Conservation (phyloP, 2,797 vertebrate species). For the Megalops cyprinoides region DNA sequence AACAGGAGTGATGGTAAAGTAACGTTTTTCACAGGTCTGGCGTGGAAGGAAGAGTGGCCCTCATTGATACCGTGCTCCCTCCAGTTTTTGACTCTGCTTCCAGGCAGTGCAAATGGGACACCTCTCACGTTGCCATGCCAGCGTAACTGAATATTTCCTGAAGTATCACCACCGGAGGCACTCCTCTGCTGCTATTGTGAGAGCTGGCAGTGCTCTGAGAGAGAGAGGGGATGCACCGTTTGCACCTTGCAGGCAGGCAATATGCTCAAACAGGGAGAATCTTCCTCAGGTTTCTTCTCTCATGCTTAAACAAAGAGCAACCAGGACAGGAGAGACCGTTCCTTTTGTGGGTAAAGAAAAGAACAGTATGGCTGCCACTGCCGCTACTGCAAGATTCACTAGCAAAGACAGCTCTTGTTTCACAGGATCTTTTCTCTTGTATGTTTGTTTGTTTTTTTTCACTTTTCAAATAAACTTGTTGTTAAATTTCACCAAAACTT, state of each 20-base stretch:
- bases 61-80: background rate
- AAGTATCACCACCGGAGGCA: background rate
- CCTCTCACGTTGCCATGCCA: background rate
- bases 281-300: background rate
- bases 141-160: background rate
- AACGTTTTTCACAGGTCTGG: background rate
- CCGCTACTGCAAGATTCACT: too few species aligned
- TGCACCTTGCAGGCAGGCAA: background rate
- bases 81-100: too few species aligned
- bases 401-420: too few species aligned
- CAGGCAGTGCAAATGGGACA: background rate
- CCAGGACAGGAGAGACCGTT: background rate
- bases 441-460: too few species aligned
- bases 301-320: background rate
- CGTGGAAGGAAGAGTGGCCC: background rate
- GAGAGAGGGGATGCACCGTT: background rate
- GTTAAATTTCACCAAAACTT: too few species aligned
- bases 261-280: background rate
- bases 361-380: too few species aligned
- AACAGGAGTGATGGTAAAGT: background rate
- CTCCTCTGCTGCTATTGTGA: slow-evolving; percentile 14
- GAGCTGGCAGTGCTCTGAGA: background rate
- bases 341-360: background rate
- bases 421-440: too few species aligned
- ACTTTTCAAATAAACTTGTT: too few species aligned